Base-by-base conservation (phyloP, 1,140 invertebrate genomes). In the Neodiprion virginianus region DNA sequence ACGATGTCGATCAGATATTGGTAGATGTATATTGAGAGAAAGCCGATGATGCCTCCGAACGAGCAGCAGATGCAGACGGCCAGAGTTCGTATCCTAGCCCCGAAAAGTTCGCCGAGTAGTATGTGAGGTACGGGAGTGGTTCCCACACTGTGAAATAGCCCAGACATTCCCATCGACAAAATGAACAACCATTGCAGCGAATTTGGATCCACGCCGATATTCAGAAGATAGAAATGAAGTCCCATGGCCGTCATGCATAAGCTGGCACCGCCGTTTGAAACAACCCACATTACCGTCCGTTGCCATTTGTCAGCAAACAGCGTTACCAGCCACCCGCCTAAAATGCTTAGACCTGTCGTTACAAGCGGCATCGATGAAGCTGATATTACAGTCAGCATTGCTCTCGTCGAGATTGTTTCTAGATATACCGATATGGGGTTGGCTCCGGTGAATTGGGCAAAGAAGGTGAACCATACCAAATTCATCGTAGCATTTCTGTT, bases 41-140 rank as follows among this genome's bases (percentile, higher is more conserved):
- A 95, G 67, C 93, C 93, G 75, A 92, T 91, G 4, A 93, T 79
- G 82, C 93, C 95, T 66, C 93, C 93, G 75, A 92, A 91, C 71
- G 93, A 89, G 69, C 94, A 93, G 1, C 91, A 91, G 53, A 95
- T 85, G 72, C 93, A 93, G 40, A 92, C 91, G 8, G 94, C 94
- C 69, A 91, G 89, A 48, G 92, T 90, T 80, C 94, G 93, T 10
- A 93, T 90, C 78, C 92, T 91, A 0, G 92, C 90, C 1, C 94
- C 92, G 83, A 95, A 95, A 75, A 95, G 87, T 87, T 96, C 94
- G 48, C 94, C 91, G 75, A 94, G 91, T 74, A 95, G 89, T 17
- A 93, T 90, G 82, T 92, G 91, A 0, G 94, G 94, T 21, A 95
- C 92, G 0, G 93, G 92, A 47, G 92, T 91, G 76, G 94, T 86